Base-by-base conservation (phyloP, 2,797 vertebrate genomes). In the Manis javanica region DNA sequence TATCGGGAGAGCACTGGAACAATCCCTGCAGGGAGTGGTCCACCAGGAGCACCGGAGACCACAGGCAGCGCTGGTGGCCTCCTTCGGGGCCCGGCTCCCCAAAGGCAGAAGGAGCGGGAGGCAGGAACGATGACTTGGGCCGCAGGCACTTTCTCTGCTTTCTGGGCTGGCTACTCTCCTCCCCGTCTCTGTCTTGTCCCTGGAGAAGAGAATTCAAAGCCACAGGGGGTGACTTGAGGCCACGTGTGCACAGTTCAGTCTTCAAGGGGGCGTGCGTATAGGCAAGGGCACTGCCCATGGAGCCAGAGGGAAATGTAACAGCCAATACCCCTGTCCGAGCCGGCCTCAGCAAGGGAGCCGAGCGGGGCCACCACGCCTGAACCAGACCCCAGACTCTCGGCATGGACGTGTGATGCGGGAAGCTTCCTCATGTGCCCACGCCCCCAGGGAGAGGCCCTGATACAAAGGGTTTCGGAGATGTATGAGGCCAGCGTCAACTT, bases 51-150 rank as follows among this genome's bases (percentile, higher is more conserved):
- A 98, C 96, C 0, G 99, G 98, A 0, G 98, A 98, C n/a, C 97
- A 97, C 29, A 99, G 98, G 74, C 98, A 98, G 95, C 98, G 99
- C 83, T 98, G 98, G 94, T 97, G 98, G 83, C 92, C 88, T 23
- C 96, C 57, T 42, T 97, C 69, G 0, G 90, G 8, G 21, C 94
- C 91, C 0, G 78, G 90, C 37, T 96, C 97, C 14, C 88, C 94
- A 11, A 69, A 57, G 0, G n/a, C 26, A 4, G 64, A 64, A 66
- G 84, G 86, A 0, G 78, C n/a, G 3, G 93, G 74, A 3, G 98
- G 97, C 29, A 98, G 78, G 68, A 98, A 95, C 21, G 98, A 83
- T 0, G 95, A 87, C n/a, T 98, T 98, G 72, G 97, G 87, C n/a
- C 88, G 95, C 18, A 94, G 90, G 9, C 93, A 97, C 71, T 97